Base-by-base conservation (phyloP, 2,888 invertebrate species). In the Tenthredo notha region DNA sequence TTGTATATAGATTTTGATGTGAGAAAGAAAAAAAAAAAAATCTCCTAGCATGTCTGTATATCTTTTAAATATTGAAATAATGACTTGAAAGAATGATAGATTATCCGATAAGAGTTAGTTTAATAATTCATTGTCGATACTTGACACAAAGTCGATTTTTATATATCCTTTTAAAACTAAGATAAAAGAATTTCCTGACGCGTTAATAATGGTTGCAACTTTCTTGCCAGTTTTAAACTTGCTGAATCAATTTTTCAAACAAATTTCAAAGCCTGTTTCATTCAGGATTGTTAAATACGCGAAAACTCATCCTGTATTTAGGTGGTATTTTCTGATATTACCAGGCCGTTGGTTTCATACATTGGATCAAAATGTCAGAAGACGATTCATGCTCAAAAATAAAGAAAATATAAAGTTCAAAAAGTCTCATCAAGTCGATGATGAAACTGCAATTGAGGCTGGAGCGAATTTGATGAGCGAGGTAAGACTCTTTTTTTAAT, bases 401-500 rank as follows among this genome's bases (percentile, higher is more conserved):
- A 78, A 9, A n/a, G 21, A 40, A 50, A 9, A 72, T 65, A 50
- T 61, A 50, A 84, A 33, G 33, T 18, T 2, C 2, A 12, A 54
- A 47, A 67, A 67, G 47, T 47, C 10, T 10, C 29, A 5, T 33
- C 65, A n/a, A 70, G 70, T 70, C 5, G 84, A 84, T 50, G 84
- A 67, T 12, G 84, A 84, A 70, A 72, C 80, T 29, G 89, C 89
- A 6, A 86, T 88, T 80, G 87, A 89, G 80, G 40, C 88, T 25
- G 91, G 90, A 10, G 88, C 88, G 0, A 87, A 88, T 65, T 85
- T 90, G 25, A 86, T 91, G 86, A 87, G 90, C 43, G 90, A 91
- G 88, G 90, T 91, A 25, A 25, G 21, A 2, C 25, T 2, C 4
- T 7, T 10, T 21, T 61, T 25, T 21, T 25, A 25, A 61, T 61